These are phyloP conservation scores for Tragopan temminckii DNA, from an alignment of 2,797 vertebrate genomes.

Conservation along the genomic window DNA sequence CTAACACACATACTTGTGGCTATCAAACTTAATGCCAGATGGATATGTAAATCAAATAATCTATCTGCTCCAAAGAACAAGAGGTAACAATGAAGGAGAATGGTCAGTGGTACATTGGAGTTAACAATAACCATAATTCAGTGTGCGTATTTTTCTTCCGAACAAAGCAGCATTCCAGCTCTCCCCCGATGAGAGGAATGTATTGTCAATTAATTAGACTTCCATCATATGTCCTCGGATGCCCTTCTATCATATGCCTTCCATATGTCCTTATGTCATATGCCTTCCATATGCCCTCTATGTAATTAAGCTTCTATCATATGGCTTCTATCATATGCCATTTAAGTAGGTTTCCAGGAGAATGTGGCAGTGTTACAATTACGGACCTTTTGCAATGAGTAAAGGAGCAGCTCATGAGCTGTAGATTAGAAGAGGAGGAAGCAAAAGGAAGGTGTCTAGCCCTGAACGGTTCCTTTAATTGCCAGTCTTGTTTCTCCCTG, in stretches of 20 bases:
- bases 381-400: constrained; percentile 50
- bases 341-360: constrained; percentile 71
- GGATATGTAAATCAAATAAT: neutral
- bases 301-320: constrained; percentile 77
- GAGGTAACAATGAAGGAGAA: neutral
- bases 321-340: constrained; percentile 78
- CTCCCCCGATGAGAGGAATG: constrained; percentile 67
- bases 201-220: constrained; percentile 78
- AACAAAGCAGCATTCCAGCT: constrained; percentile 75
- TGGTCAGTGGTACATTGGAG: constrained; percentile 9
- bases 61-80: neutral
- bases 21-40: neutral
- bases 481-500: neutral
- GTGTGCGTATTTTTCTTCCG: constrained; percentile 56
- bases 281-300: constrained; percentile 77
- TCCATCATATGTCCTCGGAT: constrained; percentile 76
- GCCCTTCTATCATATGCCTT: constrained; percentile 76
- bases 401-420: constrained; percentile 36
- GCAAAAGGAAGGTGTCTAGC: neutral
- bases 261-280: constrained; percentile 78
- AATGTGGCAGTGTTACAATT: constrained; percentile 64
- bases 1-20: neutral
- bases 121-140: constrained; percentile 32
- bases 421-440: neutral
- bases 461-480: neutral